Conservation (phyloP, 2,797 vertebrate genomes). For the Crocidura indochinensis region DNA sequence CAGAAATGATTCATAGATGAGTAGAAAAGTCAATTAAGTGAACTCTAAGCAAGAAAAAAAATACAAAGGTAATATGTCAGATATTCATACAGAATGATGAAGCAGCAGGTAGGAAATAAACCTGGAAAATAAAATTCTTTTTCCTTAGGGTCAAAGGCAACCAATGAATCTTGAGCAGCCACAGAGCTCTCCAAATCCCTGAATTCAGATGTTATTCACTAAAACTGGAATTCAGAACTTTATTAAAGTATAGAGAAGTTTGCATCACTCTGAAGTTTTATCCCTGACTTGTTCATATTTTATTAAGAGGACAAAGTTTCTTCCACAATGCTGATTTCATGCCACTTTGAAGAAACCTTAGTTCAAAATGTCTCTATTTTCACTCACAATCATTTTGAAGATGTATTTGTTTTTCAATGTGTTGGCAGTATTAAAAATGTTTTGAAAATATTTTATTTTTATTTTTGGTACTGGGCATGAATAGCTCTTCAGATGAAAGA, state of each 20-base stretch:
- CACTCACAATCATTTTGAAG: neutral
- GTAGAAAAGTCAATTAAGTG: neutral
- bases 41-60: neutral
- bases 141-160: neutral
- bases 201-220: neutral
- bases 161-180: neutral
- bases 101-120: neutral
- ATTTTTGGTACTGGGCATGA: too few species aligned
- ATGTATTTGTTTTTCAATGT: neutral
- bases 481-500: too few species aligned
- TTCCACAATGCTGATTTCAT: neutral
- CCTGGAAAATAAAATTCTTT: neutral
- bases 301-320: neutral
- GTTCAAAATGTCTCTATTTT: neutral
- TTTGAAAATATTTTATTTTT: slow-evolving; percentile 21
- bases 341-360: neutral
- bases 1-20: neutral
- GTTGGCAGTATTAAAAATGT: neutral
- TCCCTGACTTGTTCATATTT: neutral
- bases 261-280: neutral
- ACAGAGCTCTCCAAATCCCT: neutral
- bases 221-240: neutral
- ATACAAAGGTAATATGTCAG: neutral
- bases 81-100: neutral
- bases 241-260: neutral